Evolutionary conservation across 1,140 invertebrate species (phyloP), one percentile per base, ranked within the genome.

Genomic region (Meloidogyne exigua): DNA sequence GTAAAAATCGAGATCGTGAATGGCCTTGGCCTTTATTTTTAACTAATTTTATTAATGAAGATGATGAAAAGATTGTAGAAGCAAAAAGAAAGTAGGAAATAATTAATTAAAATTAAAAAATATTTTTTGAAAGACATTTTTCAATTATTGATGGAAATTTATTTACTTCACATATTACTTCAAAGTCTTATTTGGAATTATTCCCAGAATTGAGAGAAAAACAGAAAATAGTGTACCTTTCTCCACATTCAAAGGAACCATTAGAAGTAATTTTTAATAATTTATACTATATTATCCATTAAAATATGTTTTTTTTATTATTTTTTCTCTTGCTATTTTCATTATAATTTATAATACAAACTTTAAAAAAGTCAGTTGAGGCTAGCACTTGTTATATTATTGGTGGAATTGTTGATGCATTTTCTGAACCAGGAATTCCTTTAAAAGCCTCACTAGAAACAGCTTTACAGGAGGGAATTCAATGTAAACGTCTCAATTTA

Each of bases 331-430:
- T n/a, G n/a, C n/a, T n/a, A n/a, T n/a, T n/a, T n/a, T n/a, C n/a
- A n/a, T n/a, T n/a, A n/a, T 11, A 10, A 10, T 49, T 49, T 42
- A 23, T 12, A 25, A 69, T 32, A 42, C 13, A 39, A n/a, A 21
- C 32, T 39, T 32, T 21, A 15, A 39, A 23, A 57, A 57, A 57
- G 49, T 57, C 18, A 63, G 68, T 79, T 18, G 78, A 79, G 23
- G 28, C 39, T 2, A 67, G 80, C 32, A 57, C 42, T 25, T 79
- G 77, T 57, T 79, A 79, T 72, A 78, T 79, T n/a, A 80, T 79
- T 28, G 77, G 77, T 39, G 77, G 75, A 28, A 79, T 79, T 64
- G 77, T 79, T n/a, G 77, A 79, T 71, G 26, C 49, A n/a, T 79
- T 69, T 28, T 26, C 25, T 0, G 77, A 79, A 57, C 77, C 77